Evolutionary conservation across 1,140 invertebrate genomes (phyloP).

Genomic region (Trichogramma pretiosum): DNA sequence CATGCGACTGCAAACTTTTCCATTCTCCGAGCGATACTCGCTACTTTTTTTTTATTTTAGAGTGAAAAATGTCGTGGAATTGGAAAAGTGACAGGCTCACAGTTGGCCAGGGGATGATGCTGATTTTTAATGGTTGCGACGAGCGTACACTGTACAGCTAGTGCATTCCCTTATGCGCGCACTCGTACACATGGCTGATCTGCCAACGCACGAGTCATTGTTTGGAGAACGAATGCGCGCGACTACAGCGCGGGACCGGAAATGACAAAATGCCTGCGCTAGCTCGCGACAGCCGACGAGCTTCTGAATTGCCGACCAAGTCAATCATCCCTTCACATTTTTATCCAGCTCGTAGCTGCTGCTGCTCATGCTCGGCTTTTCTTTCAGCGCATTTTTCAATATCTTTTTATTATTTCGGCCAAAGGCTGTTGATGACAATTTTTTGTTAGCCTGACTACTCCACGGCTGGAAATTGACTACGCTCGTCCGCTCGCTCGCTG

Average conservation of each 20-base stretch:
- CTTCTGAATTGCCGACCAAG: background rate
- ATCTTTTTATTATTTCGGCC: background rate
- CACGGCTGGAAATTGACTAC: background rate
- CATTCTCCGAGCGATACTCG: background rate
- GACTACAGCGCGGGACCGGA: conserved; percentile 11
- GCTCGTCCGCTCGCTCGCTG: too few relatives aligned
- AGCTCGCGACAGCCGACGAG: too few relatives aligned
- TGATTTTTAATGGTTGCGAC: conserved; percentile 12
- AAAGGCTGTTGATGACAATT: background rate
- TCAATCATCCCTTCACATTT: conserved; percentile 1
- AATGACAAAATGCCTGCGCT: conserved; percentile 13
- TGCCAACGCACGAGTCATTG: conserved; percentile 8
- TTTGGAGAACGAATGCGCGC: conserved; percentile 3
- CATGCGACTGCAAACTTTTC: conserved; percentile 12
- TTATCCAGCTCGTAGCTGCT: too few relatives aligned
- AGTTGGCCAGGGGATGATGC: background rate
- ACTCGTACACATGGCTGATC: too few relatives aligned
- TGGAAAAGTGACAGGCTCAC: conserved; percentile 9
- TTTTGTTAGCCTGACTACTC: conserved; percentile 1
- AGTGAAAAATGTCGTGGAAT: background rate
- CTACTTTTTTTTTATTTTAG: conserved; percentile 4
- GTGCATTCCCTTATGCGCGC: too few relatives aligned
- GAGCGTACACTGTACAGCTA: too few relatives aligned
- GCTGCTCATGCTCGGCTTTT: background rate
- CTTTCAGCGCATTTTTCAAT: background rate